Evolutionary conservation across 2,113 vertebrate genomes (phyloP), one percentile per base, ranked within the genome.

Genomic region (Donacobius atricapilla): DNA sequence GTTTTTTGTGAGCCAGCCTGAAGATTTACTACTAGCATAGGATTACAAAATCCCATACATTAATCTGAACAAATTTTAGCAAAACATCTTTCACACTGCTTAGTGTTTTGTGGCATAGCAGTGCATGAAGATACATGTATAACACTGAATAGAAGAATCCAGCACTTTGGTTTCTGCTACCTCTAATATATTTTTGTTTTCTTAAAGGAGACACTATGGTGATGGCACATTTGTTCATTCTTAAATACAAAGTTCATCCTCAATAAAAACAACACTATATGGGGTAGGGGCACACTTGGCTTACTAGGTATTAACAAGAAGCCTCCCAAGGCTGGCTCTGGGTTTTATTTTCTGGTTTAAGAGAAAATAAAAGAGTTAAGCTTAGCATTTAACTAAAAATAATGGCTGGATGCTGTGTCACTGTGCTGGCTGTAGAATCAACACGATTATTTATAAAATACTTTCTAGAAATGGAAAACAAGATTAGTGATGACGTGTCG

Each of bases 371-470:
- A 51, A 44, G 39, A 79, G 19, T 93, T 95, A 83, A 94, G 66
- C 69, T 96, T 47, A 77, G 80, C 95, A 94, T 65, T 93, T 90
- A 83, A 94, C 90, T 96, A 91, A 96, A 97, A 94, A 83, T 91
- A 91, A 65, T 2, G 4, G 0, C 60, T 93, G 71, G 87, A 60
- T 96, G 83, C 96, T 97, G 90, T 96, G 85, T 97, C 95, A 97
- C 89, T 61, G 66, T 89, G 79, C 84, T 96, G 93, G 60, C 75
- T 82, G 47, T 82, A 83, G 87, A 96, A 97, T 69, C 97, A 97
- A 96, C 93, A 87, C 7, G 91, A 83, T 95, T 96, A 95, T 98
- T 97, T 97, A 97, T 96, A 97, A 97, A 95, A 94, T 80, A 93
- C 95, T 94, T 56, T 95, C 89, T 95, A 92, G 97, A 92, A 96